Percentiles rank a stretch among this genome's conserved stretches.
phyloP scores from a whole-genome alignment of 2,797 vertebrate species.

The Gobio occitaniae region DNA sequence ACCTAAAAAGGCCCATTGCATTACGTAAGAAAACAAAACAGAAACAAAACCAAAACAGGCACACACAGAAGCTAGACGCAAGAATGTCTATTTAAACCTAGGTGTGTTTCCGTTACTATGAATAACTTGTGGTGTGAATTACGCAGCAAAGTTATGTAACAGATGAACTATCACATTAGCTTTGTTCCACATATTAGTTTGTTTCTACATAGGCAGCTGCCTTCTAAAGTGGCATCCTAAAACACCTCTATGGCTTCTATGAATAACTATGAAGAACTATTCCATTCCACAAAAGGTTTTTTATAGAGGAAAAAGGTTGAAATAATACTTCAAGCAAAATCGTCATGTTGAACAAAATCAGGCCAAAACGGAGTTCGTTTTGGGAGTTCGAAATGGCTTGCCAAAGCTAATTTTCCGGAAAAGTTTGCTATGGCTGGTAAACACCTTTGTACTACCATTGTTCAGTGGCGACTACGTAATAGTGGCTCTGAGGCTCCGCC shows the following conservation, averaged over 20 bases:
- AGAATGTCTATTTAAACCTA: not conserved
- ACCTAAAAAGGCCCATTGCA: not conserved
- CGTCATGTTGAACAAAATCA: too few relatives aligned
- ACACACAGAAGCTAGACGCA: not conserved
- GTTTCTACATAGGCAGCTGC: not conserved
- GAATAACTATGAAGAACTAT: not conserved
- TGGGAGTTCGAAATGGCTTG: too few relatives aligned
- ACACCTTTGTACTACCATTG: too few relatives aligned
- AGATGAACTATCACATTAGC: not conserved
- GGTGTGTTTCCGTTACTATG: constrained; percentile 26
- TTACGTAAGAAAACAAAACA: not conserved
- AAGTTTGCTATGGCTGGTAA: too few relatives aligned
- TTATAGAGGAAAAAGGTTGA: not conserved
- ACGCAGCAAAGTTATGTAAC: constrained; percentile 41
- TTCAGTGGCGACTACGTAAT: too few relatives aligned
- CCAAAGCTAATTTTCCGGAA: too few relatives aligned
- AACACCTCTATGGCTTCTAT: not conserved
- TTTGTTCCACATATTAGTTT: not conserved
- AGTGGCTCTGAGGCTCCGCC: too few relatives aligned
- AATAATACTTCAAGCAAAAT: not conserved
- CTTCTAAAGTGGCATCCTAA: not conserved
- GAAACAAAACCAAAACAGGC: not conserved
- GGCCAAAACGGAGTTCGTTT: too few relatives aligned
- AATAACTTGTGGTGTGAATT: constrained; percentile 38
- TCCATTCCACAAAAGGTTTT: not conserved